Percentiles rank a stretch among this genome's conserved stretches.
phyloP scores from a whole-genome alignment of 2,888 invertebrate species.

The Cerastis rubricosa region DNA sequence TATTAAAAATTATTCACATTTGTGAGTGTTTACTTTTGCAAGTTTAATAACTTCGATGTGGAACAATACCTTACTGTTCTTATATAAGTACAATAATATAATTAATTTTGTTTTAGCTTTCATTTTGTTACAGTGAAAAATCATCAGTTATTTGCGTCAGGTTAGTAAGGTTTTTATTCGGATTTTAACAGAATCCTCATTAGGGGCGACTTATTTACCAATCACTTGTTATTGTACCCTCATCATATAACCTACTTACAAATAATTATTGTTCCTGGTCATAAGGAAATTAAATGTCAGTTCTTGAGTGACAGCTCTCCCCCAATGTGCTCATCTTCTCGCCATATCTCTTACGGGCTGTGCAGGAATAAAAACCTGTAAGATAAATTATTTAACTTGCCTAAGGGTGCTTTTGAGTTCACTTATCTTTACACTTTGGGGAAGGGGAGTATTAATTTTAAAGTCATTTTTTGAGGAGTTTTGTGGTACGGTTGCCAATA shows the following conservation, averaged over 20 bases:
- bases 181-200: background rate
- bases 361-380: conserved; percentile 59
- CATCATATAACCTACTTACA: conserved; percentile 37
- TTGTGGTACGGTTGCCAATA: conserved; percentile 1
- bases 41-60: background rate
- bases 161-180: background rate
- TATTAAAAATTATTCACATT: conserved; percentile 21
- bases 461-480: conserved; percentile 14
- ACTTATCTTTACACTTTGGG: conserved; percentile 65
- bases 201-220: conserved; percentile 3
- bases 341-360: conserved; percentile 52
- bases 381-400: conserved; percentile 70
- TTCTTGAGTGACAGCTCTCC: conserved; percentile 51
- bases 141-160: background rate
- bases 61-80: background rate
- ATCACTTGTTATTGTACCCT: conserved; percentile 27
- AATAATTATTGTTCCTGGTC: conserved; percentile 37
- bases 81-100: background rate
- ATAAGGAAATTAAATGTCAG: conserved; percentile 63
- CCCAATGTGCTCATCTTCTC: conserved; percentile 55
- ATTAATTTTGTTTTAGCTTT: background rate
- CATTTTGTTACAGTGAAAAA: background rate
- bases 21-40: conserved; percentile 1
- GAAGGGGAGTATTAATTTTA: conserved; percentile 58
- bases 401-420: conserved; percentile 66